phyloP scores from a whole-genome alignment of 2,113 vertebrate genomes.

The Ploceus nigricollis region DNA sequence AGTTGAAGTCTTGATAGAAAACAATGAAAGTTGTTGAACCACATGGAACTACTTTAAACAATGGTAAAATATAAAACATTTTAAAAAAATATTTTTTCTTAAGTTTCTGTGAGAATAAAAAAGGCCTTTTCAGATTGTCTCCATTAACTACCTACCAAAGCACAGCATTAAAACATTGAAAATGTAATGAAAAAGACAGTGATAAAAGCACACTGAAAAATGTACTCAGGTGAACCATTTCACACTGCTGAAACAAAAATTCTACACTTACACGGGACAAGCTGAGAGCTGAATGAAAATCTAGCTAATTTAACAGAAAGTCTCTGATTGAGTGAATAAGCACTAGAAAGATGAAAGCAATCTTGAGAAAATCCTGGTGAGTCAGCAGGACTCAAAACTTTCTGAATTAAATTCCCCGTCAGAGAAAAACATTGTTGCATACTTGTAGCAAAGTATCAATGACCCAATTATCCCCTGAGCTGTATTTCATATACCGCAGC shows the following conservation, averaged over 20 bases:
- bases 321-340: background rate
- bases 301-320: background rate
- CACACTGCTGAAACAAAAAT: background rate
- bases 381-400: background rate
- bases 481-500: background rate
- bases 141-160: background rate
- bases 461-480: background rate
- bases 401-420: background rate
- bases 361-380: background rate
- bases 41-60: background rate
- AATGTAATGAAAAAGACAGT: background rate
- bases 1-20: background rate
- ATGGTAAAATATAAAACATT: background rate
- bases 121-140: background rate
- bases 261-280: background rate
- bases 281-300: background rate
- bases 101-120: background rate
- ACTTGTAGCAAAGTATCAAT: background rate
- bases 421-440: background rate
- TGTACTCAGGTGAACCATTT: background rate
- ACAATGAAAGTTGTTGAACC: background rate
- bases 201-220: background rate
- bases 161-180: background rate
- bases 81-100: fast-evolving
- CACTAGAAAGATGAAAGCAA: background rate